Percentiles rank a stretch among this genome's conserved stretches.
phyloP scores from a whole-genome alignment of 2,113 vertebrate genomes.

The Baryphthengus martii region DNA sequence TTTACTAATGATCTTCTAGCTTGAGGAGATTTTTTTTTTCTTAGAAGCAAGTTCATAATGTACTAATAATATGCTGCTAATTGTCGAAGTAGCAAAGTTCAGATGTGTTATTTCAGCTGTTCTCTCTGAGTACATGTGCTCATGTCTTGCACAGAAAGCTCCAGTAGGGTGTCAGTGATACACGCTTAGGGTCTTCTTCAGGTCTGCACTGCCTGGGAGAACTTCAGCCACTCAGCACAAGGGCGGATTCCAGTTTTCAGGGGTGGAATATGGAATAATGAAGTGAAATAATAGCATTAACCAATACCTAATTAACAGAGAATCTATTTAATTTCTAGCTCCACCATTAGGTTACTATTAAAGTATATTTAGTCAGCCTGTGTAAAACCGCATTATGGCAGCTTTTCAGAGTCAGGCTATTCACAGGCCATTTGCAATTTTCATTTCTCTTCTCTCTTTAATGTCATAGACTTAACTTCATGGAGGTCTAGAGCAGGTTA shows the following conservation, averaged over 20 bases:
- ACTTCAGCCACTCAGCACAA: neutral
- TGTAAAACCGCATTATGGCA: constrained; percentile 54
- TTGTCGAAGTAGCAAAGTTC: neutral
- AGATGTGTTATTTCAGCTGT: neutral
- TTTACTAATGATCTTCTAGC: constrained; percentile 43
- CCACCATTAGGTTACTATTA: constrained; percentile 57
- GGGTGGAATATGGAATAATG: constrained; percentile 31
- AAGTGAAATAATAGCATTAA: constrained; percentile 68
- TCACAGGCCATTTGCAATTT: constrained; percentile 66
- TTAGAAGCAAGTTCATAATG: neutral
- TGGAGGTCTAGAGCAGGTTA: constrained; percentile 32
- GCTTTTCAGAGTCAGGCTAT: constrained; percentile 55
- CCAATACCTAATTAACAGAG: constrained; percentile 65
- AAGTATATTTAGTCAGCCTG: constrained; percentile 28
- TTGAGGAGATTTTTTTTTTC: neutral
- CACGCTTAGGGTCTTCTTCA: neutral
- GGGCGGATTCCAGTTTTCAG: neutral
- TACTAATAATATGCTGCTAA: neutral
- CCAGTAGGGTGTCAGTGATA: neutral
- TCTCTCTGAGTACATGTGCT: neutral
- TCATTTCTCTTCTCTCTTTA: constrained; percentile 59
- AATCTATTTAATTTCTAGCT: constrained; percentile 62
- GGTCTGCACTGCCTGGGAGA: neutral
- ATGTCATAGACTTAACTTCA: constrained; percentile 56
- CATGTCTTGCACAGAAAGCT: neutral